Conservation (phyloP, 2,797 vertebrate species). For the Linurgus olivaceus region DNA sequence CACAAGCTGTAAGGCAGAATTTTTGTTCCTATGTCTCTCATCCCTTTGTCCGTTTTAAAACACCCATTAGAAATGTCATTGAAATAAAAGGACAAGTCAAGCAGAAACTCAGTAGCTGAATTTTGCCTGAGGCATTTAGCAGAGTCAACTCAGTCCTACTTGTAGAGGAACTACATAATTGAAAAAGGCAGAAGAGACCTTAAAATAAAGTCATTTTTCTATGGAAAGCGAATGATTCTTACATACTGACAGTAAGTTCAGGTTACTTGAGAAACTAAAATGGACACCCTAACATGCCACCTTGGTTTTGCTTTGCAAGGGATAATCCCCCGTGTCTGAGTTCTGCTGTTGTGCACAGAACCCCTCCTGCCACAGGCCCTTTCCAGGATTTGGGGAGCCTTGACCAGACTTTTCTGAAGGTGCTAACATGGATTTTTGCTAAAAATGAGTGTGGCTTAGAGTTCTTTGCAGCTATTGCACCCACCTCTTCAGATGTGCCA, state of each 20-base stretch:
- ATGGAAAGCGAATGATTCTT: not conserved
- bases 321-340: not conserved
- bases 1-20: not conserved
- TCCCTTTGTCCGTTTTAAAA: not conserved
- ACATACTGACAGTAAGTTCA: not conserved
- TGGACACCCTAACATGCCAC: not conserved
- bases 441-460: not conserved
- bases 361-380: not conserved
- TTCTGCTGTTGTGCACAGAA: not conserved
- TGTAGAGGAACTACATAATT: not conserved
- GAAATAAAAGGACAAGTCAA: constrained; percentile 1
- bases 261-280: not conserved
- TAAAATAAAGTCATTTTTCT: not conserved
- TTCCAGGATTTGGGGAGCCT: not conserved
- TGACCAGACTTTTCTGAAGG: not conserved
- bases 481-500: constrained; percentile 97
- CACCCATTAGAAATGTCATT: not conserved
- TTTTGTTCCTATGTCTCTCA: not conserved
- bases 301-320: not conserved
- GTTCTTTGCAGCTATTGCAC: not conserved
- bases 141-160: not conserved
- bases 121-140: not conserved
- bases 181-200: not conserved
- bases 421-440: not conserved
- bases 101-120: constrained; percentile 4